A percentile compares a stretch with the other conserved stretches of the same genome.
These are phyloP conservation scores for Lepidurus couesii DNA, from an alignment of 1,140 invertebrate species.

Conservation along the genomic window DNA sequence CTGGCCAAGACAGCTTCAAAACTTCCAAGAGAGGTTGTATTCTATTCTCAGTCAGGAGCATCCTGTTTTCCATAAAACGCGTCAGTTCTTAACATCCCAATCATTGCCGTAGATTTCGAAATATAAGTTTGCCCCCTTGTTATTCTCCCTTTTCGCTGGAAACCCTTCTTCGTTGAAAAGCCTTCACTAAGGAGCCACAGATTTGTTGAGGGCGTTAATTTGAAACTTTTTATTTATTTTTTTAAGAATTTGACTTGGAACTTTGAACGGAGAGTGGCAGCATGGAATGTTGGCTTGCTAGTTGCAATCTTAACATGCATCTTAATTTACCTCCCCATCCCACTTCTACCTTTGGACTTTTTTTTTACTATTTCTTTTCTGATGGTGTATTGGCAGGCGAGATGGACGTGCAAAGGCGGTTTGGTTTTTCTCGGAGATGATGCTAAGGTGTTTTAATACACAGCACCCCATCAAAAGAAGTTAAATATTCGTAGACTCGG, in stretches of 20 bases:
- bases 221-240: no score
- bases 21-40: not conserved
- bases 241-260: not conserved
- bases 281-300: not conserved
- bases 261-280: not conserved
- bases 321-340: not conserved
- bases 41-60: not conserved
- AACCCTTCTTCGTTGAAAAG: not conserved
- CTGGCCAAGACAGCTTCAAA: not conserved
- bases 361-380: not conserved
- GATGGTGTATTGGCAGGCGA: not conserved
- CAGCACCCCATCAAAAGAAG: not conserved
- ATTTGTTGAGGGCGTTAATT: no score
- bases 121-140: not conserved
- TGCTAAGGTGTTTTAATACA: not conserved
- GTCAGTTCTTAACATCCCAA: not conserved
- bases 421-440: not conserved
- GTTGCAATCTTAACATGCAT: conserved; percentile 2
- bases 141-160: not conserved
- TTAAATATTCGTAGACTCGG: not conserved
- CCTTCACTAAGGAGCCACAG: no score
- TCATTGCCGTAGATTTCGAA: not conserved
- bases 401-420: not conserved
- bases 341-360: not conserved
- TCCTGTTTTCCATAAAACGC: not conserved